Conservation (phyloP, 2,888 invertebrate species). For the Microchrysa polita region DNA sequence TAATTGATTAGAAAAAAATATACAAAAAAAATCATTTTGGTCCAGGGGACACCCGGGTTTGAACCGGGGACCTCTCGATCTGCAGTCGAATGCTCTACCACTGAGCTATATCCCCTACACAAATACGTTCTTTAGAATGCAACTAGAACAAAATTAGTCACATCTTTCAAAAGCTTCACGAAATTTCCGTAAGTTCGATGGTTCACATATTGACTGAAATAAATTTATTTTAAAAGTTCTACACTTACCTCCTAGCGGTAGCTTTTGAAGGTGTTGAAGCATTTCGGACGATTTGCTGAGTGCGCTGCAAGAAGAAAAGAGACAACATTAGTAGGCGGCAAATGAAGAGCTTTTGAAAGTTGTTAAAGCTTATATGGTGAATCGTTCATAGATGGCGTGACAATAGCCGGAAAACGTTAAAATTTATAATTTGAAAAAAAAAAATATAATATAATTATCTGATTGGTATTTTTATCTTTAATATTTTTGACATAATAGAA, state of each 20-base stretch:
- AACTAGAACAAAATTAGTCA: neutral
- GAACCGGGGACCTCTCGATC: constrained; percentile 56
- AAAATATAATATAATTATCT: too few species aligned
- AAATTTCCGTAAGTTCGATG: neutral
- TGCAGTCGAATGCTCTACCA: constrained; percentile 62
- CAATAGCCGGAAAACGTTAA: too few species aligned
- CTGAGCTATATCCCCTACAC: constrained; percentile 59
- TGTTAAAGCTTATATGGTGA: too few species aligned
- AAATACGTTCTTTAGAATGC: neutral
- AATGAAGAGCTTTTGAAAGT: too few species aligned
- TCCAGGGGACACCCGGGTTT: constrained; percentile 51
- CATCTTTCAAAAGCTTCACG: neutral
- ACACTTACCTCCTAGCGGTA: constrained; percentile 41
- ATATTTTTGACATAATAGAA: too few species aligned
- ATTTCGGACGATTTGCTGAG: constrained; percentile 34
- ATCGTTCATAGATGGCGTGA: too few species aligned
- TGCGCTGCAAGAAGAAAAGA: constrained; percentile 28
- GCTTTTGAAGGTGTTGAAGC: constrained; percentile 42
- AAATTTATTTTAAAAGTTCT: neutral
- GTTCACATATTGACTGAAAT: neutral
- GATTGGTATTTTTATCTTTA: too few species aligned
- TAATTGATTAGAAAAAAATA: too few species aligned
- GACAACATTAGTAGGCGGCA: neutral
- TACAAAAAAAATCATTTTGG: neutral
- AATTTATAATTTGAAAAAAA: too few species aligned